Evolutionary conservation across 1,140 invertebrate species (phyloP).

Genomic region (Drosophila sp.): DNA sequence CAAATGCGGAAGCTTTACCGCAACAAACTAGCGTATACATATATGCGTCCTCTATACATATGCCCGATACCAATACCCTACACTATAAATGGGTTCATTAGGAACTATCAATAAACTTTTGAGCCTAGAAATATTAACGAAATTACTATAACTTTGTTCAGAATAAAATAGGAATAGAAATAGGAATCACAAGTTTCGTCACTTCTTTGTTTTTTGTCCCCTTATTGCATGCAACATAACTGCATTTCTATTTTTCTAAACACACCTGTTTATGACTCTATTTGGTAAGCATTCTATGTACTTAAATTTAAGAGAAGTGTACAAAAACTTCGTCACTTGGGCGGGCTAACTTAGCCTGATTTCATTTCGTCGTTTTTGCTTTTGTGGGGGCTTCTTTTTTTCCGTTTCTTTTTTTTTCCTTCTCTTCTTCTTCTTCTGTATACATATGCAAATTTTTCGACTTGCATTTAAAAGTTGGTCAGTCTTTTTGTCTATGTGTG

Average conservation of each 20-base stretch:
- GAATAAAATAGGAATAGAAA: too few species aligned
- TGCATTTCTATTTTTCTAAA: too few species aligned
- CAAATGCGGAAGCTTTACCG: slow-evolving; percentile 71
- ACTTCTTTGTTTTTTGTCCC: too few species aligned
- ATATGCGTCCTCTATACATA: not conserved
- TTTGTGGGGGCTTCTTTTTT: not conserved
- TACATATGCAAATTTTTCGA: slow-evolving; percentile 18
- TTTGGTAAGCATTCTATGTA: too few species aligned
- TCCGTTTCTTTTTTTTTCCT: not conserved
- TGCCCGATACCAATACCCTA: not conserved
- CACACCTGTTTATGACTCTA: too few species aligned
- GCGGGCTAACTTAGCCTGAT: too few species aligned
- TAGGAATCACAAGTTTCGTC: too few species aligned
- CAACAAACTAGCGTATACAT: slow-evolving; percentile 41
- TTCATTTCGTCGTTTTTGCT: not conserved
- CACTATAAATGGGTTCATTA: not conserved
- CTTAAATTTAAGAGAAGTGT: too few species aligned
- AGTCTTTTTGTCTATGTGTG: slow-evolving; percentile 9
- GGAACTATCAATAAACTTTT: not conserved
- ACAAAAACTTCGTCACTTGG: too few species aligned
- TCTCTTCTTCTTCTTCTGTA: slow-evolving; percentile 16
- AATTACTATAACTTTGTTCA: too few species aligned
- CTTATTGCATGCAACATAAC: too few species aligned
- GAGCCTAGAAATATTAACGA: too few species aligned
- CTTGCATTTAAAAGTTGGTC: slow-evolving; percentile 38